Conservation (phyloP, 2,113 vertebrate genomes). For the Promerops cafer region DNA sequence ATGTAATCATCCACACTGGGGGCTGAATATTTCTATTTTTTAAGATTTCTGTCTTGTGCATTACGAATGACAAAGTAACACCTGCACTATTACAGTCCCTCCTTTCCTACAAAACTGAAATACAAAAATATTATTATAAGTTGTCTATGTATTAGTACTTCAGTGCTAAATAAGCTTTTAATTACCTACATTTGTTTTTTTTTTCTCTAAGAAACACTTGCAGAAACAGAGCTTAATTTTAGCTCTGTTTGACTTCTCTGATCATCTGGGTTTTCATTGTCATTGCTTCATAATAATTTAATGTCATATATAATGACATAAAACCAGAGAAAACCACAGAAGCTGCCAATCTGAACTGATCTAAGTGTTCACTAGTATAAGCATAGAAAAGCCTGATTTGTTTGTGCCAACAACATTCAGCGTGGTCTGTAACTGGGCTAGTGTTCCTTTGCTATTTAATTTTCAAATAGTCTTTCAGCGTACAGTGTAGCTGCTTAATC, state of each 20-base stretch:
- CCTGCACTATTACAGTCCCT: conserved; percentile 62
- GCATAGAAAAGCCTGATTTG: conserved; percentile 66
- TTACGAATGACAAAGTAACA: conserved; percentile 73
- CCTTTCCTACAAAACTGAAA: conserved; percentile 57
- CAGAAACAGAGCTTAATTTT: conserved; percentile 73
- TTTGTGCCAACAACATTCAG: conserved; percentile 76
- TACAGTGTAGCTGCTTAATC: conserved; percentile 67
- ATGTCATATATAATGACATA: conserved; percentile 78
- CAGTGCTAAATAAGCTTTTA: conserved; percentile 71
- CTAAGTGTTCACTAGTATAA: conserved; percentile 54
- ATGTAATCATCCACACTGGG: conserved; percentile 69
- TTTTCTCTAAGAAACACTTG: conserved; percentile 64
- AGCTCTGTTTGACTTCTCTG: conserved; percentile 77
- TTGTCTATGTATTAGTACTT: conserved; percentile 69
- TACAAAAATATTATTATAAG: conserved; percentile 75
- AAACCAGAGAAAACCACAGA: conserved; percentile 73
- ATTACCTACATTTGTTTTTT: conserved; percentile 71
- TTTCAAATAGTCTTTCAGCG: conserved; percentile 65
- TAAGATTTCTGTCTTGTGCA: conserved; percentile 59
- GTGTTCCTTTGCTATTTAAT: conserved; percentile 65
- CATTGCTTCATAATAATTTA: conserved; percentile 75
- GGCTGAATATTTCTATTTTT: conserved; percentile 66
- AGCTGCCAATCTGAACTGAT: conserved; percentile 76
- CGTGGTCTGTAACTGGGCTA: conserved; percentile 69
- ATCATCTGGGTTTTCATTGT: conserved; percentile 78